These are phyloP conservation scores for Butorides virescens DNA, from an alignment of 2,113 vertebrate genomes.

Conservation along the genomic window DNA sequence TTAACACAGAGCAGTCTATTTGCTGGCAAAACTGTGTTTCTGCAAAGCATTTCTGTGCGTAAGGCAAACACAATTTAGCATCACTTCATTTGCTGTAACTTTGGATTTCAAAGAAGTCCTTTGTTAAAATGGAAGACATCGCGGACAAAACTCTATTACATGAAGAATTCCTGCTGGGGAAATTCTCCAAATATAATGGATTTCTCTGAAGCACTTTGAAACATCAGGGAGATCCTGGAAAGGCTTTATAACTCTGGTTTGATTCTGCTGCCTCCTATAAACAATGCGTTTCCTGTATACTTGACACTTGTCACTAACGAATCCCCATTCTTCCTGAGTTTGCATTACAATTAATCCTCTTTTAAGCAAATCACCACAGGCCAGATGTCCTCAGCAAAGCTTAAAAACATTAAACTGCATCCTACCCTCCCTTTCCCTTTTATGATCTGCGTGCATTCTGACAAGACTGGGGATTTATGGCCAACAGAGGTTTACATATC, in stretches of 20 bases:
- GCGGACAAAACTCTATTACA: background rate
- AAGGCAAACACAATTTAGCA: background rate
- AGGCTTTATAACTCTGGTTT: slow-evolving; percentile 31
- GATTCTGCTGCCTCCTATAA: background rate
- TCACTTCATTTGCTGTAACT: background rate
- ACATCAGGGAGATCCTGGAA: background rate
- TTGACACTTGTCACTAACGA: background rate
- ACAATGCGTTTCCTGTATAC: slow-evolving; percentile 4
- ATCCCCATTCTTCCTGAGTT: slow-evolving; percentile 30
- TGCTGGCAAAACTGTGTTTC: background rate
- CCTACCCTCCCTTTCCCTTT: background rate
- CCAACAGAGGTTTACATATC: slow-evolving; percentile 12
- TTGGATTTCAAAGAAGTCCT: background rate
- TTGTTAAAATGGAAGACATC: background rate
- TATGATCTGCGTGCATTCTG: background rate
- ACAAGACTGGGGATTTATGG: background rate
- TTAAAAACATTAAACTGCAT: slow-evolving; percentile 15
- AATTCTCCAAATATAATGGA: background rate
- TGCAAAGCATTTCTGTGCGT: background rate
- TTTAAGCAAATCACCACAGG: slow-evolving; percentile 22
- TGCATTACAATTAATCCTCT: slow-evolving; percentile 53
- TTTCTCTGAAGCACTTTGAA: slow-evolving; percentile 12
- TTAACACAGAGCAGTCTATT: rapidly evolving
- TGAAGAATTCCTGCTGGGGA: background rate
- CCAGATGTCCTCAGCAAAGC: slow-evolving; percentile 49